Base-by-base conservation (phyloP, 2,888 invertebrate genomes). In the Polydrusus pterygomalis region DNA sequence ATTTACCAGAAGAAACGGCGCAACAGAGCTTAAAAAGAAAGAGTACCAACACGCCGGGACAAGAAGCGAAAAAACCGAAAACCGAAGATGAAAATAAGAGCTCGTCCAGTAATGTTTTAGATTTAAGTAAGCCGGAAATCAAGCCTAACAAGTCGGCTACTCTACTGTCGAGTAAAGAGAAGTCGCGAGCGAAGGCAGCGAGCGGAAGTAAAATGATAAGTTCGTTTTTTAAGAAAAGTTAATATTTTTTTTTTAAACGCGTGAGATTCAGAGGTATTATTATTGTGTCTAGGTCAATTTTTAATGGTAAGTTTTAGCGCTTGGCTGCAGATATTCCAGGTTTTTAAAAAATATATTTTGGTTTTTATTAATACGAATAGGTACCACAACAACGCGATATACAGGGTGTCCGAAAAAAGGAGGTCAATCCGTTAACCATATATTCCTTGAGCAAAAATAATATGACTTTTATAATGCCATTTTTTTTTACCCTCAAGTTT, bases 171-270 rank as follows among this genome's bases (percentile, higher is more conserved):
- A 90, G 93, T 9, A 96, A 95, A 87, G 94, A 95, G 82, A 93
- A 95, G 81, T 91, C 93, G 0, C 89, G 92, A 81, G 91, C 92
- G 82, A 95, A 94, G 86, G 93, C 95, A 70, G 95, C 96, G 38
- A 90, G 91, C 82, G 94, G 95, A 64, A 93, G 93, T 34, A 96
- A 95, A 88, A 93, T 91, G 82, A 95, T 96, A 84, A 91, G 93
- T 68, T 92, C 93, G 40, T 95, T 95, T 88, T 96, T 96, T 85
- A 91, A 91, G 80, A 94, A 93, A 86, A 92, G 83, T 77, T 86
- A 83, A 85, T 65, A 73, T 43, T 45, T 54, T 47, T 47, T 45
- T 38, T 49, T 58, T 38, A 64, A 62, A 56, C 20, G 18, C 30
- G 38, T 9, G 54, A 40, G 47, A n/a, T 17, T 17, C n/a, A 62